Base-by-base conservation (phyloP, 1,140 invertebrate genomes). In the Drosophila jambulina region DNA sequence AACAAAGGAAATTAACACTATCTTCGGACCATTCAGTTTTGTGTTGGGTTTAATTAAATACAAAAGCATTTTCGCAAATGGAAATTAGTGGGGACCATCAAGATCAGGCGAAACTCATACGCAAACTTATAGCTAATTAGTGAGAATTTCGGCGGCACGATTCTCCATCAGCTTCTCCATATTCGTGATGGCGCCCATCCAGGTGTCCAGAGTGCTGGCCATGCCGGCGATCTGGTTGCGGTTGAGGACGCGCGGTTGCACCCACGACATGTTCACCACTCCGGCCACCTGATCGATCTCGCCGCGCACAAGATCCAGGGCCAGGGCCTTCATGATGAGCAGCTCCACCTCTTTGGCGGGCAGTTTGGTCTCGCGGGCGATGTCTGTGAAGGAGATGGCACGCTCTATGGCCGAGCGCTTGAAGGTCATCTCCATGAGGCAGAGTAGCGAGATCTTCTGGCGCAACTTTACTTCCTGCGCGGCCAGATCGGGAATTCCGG, bases 291-390 rank as follows among this genome's bases (percentile, higher is more conserved):
- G 98, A 94, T 99, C 98, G 81, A 99, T 99, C 51, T 96, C 96
- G 17, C 99, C 99, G 71, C 96, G 96, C 4, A 99, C 97, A 1
- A 99, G 94, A 48, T 97, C 97, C 80, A 99, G 96, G n/a, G 98
- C 97, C 29, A 99, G 93, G 1, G 99, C 99, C 93, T 99, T 99
- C 99, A 99, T 99, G 3, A 99, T 97, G 13, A 99, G 94, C 65
- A 99, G 94, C 93, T 99, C 99, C 23, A 99, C 98, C 93, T 99
- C 96, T 49, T 96, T 96, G 13, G 96, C 93, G 1, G 96, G 96
- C 70, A 99, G 93, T 83, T 96, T 95, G 10, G 98, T 97, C 92
- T 97, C 97, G 58, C 94, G 93, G 1, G 98, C 96, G 64, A 99
- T 99, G 93, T 99, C 98, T 12, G 94, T 93, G 93, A 99, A 99